phyloP scores from a whole-genome alignment of 2,888 invertebrate species.

The Atrina japonica region DNA sequence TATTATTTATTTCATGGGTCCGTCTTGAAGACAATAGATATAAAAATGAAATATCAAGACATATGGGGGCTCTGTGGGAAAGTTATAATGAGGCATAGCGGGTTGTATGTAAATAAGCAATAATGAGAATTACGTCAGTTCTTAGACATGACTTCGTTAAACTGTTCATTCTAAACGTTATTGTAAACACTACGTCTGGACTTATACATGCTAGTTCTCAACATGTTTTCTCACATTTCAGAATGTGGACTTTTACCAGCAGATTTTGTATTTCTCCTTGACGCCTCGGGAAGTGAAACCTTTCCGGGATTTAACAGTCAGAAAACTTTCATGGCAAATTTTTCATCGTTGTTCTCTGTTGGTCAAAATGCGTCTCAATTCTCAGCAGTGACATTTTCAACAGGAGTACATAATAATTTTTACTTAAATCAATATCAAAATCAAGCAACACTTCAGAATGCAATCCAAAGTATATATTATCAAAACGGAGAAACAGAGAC shows the following conservation, averaged over 20 bases:
- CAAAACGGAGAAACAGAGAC: constrained; percentile 31
- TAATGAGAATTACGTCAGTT: no score
- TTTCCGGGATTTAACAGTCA: constrained; percentile 13
- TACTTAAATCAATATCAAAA: constrained; percentile 14
- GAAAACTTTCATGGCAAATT: constrained; percentile 17
- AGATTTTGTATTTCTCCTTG: constrained; percentile 32
- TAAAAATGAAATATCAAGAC: no score
- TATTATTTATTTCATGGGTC: no score
- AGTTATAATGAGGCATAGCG: no score
- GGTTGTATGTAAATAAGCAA: no score
- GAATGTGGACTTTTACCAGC: constrained; percentile 37
- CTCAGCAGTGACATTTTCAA: constrained; percentile 34
- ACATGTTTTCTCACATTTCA: no score
- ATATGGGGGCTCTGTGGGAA: no score
- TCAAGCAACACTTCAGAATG: constrained; percentile 10
- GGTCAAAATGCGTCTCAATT: constrained; percentile 29
- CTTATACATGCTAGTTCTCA: no score
- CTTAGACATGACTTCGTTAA: no score
- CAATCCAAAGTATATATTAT: constrained; percentile 22
- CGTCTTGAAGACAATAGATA: no score
- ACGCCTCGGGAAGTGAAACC: constrained; percentile 33
- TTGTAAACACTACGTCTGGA: no score
- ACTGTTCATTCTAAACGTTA: no score
- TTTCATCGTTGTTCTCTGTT: constrained; percentile 25
- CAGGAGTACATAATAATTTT: constrained; percentile 26